phyloP scores from a whole-genome alignment of 30 jellyfish, hydroid and myxozoan species.

The Hydractinia echinata region DNA sequence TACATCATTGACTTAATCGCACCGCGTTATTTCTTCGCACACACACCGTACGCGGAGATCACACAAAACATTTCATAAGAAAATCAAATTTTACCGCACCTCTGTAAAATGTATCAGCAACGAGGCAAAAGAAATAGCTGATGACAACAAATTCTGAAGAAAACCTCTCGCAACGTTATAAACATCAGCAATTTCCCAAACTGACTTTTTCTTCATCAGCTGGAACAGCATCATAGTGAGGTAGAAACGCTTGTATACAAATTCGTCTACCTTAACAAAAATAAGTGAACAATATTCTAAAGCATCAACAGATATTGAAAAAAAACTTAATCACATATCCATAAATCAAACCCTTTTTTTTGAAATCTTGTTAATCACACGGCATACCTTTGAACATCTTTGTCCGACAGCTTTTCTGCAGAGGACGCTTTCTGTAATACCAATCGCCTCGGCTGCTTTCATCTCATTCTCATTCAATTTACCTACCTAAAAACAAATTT shows the following conservation, averaged over 20 bases:
- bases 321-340: not conserved
- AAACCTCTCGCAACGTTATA: slow-evolving; percentile 67
- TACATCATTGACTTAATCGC: too few species aligned
- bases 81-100: slow-evolving; percentile 17
- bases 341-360: not conserved
- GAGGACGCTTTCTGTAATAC: slow-evolving; percentile 67
- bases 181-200: slow-evolving; percentile 61
- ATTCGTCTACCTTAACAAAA: slow-evolving; percentile 40
- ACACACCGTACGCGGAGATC: too few species aligned
- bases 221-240: slow-evolving; percentile 63
- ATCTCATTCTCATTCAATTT: slow-evolving; percentile 51
- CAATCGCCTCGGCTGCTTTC: slow-evolving; percentile 66
- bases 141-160: slow-evolving; percentile 66
- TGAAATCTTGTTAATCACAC: not conserved
- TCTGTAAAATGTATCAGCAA: slow-evolving; percentile 51
- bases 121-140: slow-evolving; percentile 61
- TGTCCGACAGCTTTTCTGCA: slow-evolving; percentile 86
- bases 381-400: slow-evolving; percentile 55
- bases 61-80: not conserved
- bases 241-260: slow-evolving; percentile 63
- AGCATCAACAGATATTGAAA: not conserved
- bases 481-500: slow-evolving; percentile 36
- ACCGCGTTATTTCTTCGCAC: too few species aligned
- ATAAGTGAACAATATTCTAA: not conserved
- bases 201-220: slow-evolving; percentile 55